Base-by-base conservation (phyloP, 2,113 vertebrate species). In the Myiopsitta monachus region DNA sequence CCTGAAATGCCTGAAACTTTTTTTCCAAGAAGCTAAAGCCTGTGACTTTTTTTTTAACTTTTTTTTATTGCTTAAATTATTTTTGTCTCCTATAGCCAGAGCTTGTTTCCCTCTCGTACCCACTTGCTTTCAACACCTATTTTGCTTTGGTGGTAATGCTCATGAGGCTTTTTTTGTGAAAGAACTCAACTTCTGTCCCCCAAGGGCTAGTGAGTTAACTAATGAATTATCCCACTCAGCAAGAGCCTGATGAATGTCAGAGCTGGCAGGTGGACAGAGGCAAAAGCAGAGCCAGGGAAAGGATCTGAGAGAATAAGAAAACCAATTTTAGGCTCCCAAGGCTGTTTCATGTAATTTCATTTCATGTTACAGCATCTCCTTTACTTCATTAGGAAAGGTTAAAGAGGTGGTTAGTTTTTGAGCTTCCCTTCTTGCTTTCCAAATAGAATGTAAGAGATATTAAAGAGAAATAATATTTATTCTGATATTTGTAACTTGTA, bases 171-270 rank as follows among this genome's bases (percentile, higher is more conserved):
- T 86, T 86, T 74, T 61, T 76, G 23, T 83, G 62, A 83, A 90
- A 70, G 28, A 78, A 24, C 16, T 72, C 78, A 78, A 52, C 62
- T 90, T 85, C 17, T 3, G 21, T 83, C 61, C 27, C 57, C 62
- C 38, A 47, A 47, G 22, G 52, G 63, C 52, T 24, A 86, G 27
- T 57, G 36, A 88, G 74, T 72, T 96, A 64, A 31, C 69, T 90
- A 92, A 93, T 92, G 39, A 93, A 67, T 94, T 94, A 83, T 59
- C 62, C 54, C 19, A 39, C 63, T 93, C 83, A 59, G 73, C 54
- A 90, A 70, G 54, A 92, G 38, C 22, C 17, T 88, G 15, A 26
- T 77, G 24, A 52, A 62, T 90, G 64, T 88, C 31, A 67, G 61
- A 94, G 41, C 31, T 96, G 68, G 59, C 79, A 93, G 75, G 54